Conservation (phyloP, 2,113 vertebrate genomes). For the Thalassoma bifasciatum region DNA sequence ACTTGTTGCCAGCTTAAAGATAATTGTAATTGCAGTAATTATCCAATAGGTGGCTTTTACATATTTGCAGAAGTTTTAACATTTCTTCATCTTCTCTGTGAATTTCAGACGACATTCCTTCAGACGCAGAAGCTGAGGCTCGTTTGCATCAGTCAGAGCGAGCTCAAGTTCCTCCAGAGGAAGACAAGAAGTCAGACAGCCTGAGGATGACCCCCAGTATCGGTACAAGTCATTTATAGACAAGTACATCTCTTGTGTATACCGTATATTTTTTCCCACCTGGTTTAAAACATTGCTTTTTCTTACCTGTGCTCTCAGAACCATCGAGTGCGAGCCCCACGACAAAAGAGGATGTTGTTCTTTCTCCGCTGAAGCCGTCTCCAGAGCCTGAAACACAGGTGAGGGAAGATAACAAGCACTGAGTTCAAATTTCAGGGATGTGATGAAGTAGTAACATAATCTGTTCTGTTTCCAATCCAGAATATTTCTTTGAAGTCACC, state of each 20-base stretch:
- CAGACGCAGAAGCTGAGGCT: conserved; percentile 90
- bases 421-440: background rate
- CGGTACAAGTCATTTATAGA: conserved; percentile 56
- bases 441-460: too few relatives aligned
- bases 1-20: too few relatives aligned
- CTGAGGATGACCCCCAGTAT: conserved; percentile 65
- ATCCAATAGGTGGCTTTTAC: too few relatives aligned
- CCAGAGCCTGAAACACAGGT: conserved; percentile 62
- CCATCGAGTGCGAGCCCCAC: conserved; percentile 49
- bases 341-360: conserved; percentile 66
- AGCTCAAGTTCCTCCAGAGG: conserved; percentile 59
- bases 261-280: too few relatives aligned
- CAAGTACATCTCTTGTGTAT: too few relatives aligned
- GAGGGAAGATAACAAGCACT: background rate
- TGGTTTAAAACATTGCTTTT: background rate
- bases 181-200: conserved; percentile 71
- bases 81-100: conserved; percentile 1
- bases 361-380: conserved; percentile 60
- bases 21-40: too few relatives aligned
- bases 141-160: conserved; percentile 70
- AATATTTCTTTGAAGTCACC: conserved; percentile 74
- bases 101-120: conserved; percentile 88
- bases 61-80: background rate
- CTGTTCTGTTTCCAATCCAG: conserved; percentile 44
- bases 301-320: conserved; percentile 65